Evolutionary conservation across 2,888 invertebrate species (phyloP).

Genomic region (Ptycholaimellus sp.): DNA sequence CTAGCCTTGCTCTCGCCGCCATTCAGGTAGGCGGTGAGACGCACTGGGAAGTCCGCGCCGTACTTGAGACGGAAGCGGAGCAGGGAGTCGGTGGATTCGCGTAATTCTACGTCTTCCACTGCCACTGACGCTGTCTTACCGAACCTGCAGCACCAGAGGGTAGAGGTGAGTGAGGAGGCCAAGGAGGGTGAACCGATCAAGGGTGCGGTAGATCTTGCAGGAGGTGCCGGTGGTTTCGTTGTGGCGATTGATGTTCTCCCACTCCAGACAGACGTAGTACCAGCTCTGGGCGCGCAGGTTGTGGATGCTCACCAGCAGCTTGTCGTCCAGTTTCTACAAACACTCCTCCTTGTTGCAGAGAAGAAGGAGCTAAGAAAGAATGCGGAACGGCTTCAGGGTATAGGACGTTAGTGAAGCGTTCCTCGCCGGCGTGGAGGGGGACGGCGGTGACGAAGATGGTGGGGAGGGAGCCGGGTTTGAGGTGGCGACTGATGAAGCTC

Average conservation of each 20-base stretch:
- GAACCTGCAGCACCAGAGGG: neutral
- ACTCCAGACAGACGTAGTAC: conserved; percentile 19
- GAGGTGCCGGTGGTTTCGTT: conserved; percentile 16
- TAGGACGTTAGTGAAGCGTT: conserved; percentile 5
- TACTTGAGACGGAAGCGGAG: neutral
- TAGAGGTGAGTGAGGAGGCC: neutral
- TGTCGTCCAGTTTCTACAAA: conserved; percentile 10
- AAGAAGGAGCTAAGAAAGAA: no score
- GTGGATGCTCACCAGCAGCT: conserved; percentile 9
- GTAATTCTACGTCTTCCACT: neutral
- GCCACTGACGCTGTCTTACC: no score
- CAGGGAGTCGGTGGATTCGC: neutral
- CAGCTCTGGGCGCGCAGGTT: conserved; percentile 12
- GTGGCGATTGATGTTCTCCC: conserved; percentile 19
- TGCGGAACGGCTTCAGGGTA: conserved; percentile 12
- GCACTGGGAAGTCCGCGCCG: conserved; percentile 13
- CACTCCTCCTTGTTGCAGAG: no score
- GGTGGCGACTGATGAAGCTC: conserved; percentile 12
- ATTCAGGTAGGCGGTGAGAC: conserved; percentile 12
- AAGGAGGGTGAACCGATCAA: conserved; percentile 13
- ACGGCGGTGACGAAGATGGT: conserved; percentile 16
- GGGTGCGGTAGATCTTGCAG: conserved; percentile 13
- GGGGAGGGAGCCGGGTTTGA: conserved; percentile 12
- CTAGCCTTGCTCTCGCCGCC: conserved; percentile 11
- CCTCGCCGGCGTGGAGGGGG: conserved; percentile 10